Evolutionary conservation across 2,797 vertebrate genomes (phyloP), one percentile per base, ranked within the genome.

Genomic region (Notamacropus eugenii): DNA sequence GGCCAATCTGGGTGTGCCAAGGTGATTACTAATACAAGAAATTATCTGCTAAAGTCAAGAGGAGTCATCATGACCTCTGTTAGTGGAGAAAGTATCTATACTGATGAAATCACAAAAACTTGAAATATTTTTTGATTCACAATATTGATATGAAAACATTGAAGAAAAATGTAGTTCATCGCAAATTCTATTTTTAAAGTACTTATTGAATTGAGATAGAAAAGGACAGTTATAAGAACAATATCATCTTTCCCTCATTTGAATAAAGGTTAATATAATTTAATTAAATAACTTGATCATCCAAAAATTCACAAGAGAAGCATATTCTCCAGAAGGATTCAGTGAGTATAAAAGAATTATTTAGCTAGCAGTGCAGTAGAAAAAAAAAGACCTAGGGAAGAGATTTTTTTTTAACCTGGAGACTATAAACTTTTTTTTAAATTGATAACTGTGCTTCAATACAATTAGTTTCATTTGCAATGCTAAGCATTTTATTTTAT

Each of bases 281-380:
- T 67, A 97, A 57, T 34, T 34, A 55, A 93, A 87, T 91, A 94
- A 55, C 54, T 95, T 29, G 95, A 54, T 82, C 55, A 93, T 92
- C 54, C 87, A 96, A 95, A 97, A 40, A 90, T n/a, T 22, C 11
- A 11, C 13, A 40, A 27, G 54, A 27, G 54, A 11, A 55, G 67
- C 40, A 34, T 12, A 13, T n/a, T 19, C 50, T 27, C 0, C 5
- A 22, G 54, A 90, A 92, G 59, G 46, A 46, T 92, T 9, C 0
- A 67, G 56, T n/a, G 31, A 22, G 4, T n/a, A 29, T 40, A 12
- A 52, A 13, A 46, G 31, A 57, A 55, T 4, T 19, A 1, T 24
- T n/a, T 29, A 8, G 31, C 54, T 29, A 52, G 52, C 29, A 92
- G 28, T 0, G 31, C 8, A 22, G 93, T 91, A 5, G 2, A 31